A percentile compares a stretch with the other conserved stretches of the same genome.
phyloP scores from a whole-genome alignment of 1,140 invertebrate species.

The Cheumatopsyche charites region DNA sequence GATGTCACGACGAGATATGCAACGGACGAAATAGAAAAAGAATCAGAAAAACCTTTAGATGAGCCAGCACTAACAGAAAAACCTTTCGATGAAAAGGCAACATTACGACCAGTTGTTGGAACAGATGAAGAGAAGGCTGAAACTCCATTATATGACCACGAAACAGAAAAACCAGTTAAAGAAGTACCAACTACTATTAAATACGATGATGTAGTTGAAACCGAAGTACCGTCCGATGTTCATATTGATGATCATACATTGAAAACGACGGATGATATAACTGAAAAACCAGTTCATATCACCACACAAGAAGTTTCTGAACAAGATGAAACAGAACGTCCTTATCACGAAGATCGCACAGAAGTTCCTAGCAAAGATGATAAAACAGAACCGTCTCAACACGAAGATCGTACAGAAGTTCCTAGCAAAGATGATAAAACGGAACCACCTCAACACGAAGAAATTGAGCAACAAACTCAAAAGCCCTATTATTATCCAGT shows the following conservation, averaged over 20 bases:
- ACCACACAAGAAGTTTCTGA: background rate
- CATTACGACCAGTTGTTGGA: background rate
- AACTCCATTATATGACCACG: background rate
- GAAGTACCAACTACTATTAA: background rate
- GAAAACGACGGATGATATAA: constrained; percentile 6
- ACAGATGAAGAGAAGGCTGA: constrained; percentile 25
- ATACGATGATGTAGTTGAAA: background rate
- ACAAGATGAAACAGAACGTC: background rate
- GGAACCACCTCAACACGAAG: constrained; percentile 20
- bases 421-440: constrained; percentile 2
- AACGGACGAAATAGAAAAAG: background rate
- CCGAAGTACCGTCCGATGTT: constrained; percentile 1
- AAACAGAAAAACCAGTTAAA: constrained; percentile 21
- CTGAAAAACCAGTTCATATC: background rate
- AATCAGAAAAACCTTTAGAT: background rate
- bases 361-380: background rate
- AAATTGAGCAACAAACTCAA: constrained; percentile 7
- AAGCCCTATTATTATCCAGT: background rate
- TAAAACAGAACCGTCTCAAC: background rate
- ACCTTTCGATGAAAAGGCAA: constrained; percentile 25
- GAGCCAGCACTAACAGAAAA: background rate
- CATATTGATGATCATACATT: constrained; percentile 21
- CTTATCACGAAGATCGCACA: background rate
- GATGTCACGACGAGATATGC: background rate
- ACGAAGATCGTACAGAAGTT: background rate